A percentile compares a stretch with the other conserved stretches of the same genome.
phyloP scores from a whole-genome alignment of 2,113 vertebrate genomes.

The Egretta garzetta region DNA sequence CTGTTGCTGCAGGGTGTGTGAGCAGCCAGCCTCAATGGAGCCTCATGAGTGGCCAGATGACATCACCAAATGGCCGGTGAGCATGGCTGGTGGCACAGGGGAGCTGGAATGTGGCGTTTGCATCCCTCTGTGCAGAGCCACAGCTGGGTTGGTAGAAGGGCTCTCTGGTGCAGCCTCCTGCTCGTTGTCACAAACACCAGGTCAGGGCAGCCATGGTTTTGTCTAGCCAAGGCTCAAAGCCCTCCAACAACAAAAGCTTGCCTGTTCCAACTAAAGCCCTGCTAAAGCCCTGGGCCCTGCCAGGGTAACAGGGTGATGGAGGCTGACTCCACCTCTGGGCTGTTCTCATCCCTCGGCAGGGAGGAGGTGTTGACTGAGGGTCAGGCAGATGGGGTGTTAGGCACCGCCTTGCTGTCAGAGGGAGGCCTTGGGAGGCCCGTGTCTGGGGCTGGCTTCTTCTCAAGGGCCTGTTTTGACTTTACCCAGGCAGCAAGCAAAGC shows the following conservation, averaged over 20 bases:
- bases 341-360: neutral
- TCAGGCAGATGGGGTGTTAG: neutral
- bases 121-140: neutral
- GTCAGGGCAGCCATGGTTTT: neutral
- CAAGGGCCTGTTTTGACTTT: neutral
- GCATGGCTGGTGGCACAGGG: neutral
- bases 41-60: constrained; percentile 98
- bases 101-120: neutral
- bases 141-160: neutral
- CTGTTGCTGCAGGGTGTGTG: constrained; percentile 85
- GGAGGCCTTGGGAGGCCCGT: neutral
- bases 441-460: neutral
- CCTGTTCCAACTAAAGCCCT: neutral
- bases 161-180: neutral
- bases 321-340: neutral
- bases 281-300: neutral
- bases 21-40: constrained; percentile 91
- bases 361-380: neutral
- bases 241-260: neutral
- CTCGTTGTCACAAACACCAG: neutral
- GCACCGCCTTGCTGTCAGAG: neutral
- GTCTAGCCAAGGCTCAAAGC: neutral
- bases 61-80: constrained; percentile 98
- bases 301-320: neutral
- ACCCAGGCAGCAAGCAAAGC: neutral